These are phyloP conservation scores for Myxocyprinus asiaticus DNA, from an alignment of 2,113 vertebrate genomes.

Conservation along the genomic window DNA sequence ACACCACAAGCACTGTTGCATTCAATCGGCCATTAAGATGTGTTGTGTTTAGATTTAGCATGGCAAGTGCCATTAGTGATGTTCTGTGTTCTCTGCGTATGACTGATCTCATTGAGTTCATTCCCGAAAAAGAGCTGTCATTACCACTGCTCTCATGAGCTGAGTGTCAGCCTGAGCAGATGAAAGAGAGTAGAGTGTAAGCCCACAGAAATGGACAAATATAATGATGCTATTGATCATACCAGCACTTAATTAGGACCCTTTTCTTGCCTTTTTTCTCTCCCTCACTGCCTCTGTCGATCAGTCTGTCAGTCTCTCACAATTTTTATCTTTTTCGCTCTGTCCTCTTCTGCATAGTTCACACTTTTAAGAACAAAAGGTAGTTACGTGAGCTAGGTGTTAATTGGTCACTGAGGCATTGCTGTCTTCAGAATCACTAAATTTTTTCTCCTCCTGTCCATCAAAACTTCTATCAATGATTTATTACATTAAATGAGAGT, in stretches of 20 bases:
- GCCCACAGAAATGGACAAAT: slow-evolving; percentile 28
- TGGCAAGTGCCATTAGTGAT: slow-evolving; percentile 10
- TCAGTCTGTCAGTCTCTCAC: slow-evolving; percentile 52
- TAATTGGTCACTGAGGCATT: slow-evolving; percentile 35
- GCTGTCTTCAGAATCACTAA: slow-evolving; percentile 29
- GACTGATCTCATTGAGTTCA: too few relatives aligned
- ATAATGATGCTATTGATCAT: slow-evolving; percentile 37
- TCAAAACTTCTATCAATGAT: slow-evolving; percentile 19
- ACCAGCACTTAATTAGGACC: slow-evolving; percentile 44
- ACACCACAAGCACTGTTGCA: neutral
- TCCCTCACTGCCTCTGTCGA: slow-evolving; percentile 17
- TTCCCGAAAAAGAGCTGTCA: slow-evolving; percentile 19
- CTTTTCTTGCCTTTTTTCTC: slow-evolving; percentile 26
- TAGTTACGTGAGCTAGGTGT: slow-evolving; percentile 19
- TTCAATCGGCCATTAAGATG: neutral
- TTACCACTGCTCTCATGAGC: slow-evolving; percentile 9
- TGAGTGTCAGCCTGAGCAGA: slow-evolving; percentile 26
- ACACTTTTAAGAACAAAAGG: slow-evolving; percentile 29
- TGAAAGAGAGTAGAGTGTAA: slow-evolving; percentile 31
- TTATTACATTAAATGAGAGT: neutral
- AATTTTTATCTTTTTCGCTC: neutral
- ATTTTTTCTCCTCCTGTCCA: slow-evolving; percentile 48
- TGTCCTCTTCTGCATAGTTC: slow-evolving; percentile 14
- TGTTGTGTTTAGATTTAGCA: neutral
- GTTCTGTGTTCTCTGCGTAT: neutral